Conservation (phyloP, 2,888 invertebrate species). For the Dasysyrphus albostriatus region DNA sequence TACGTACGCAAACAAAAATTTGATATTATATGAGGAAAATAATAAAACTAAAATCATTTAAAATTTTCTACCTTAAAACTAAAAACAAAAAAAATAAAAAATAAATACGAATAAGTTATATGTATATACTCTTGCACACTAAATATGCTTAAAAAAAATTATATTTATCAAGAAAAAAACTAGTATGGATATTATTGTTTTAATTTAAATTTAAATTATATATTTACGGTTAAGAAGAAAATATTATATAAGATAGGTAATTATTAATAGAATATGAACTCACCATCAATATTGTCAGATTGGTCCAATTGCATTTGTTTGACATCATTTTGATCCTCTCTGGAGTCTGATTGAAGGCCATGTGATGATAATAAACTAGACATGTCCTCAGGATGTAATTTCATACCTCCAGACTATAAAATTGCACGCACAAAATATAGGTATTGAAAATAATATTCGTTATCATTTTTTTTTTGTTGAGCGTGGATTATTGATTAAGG, state of each 20-base stretch:
- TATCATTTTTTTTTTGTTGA: neutral
- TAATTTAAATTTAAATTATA: constrained; percentile 5
- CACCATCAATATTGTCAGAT: constrained; percentile 90
- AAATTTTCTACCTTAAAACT: constrained; percentile 54
- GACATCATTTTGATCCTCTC: constrained; percentile 85
- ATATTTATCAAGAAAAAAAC: constrained; percentile 41
- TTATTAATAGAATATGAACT: constrained; percentile 82
- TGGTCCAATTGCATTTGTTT: constrained; percentile 88
- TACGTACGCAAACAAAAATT: constrained; percentile 68
- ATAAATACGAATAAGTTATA: no score
- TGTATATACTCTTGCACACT: constrained; percentile 60
- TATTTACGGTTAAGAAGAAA: constrained; percentile 28
- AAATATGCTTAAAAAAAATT: constrained; percentile 58
- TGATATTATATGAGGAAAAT: constrained; percentile 57
- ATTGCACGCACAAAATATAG: constrained; percentile 28
- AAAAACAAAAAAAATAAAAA: constrained; percentile 22
- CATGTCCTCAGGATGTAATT: constrained; percentile 86
- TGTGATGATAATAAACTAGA: constrained; percentile 87
- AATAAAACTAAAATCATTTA: constrained; percentile 45
- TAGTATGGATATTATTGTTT: constrained; percentile 60
- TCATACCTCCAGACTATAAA: constrained; percentile 80
- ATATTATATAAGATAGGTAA: constrained; percentile 17
- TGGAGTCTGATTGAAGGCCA: constrained; percentile 85
- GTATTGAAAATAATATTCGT: constrained; percentile 11
- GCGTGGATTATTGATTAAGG: neutral